phyloP scores from a whole-genome alignment of 2,888 invertebrate species.

The Nymphalis c-album region DNA sequence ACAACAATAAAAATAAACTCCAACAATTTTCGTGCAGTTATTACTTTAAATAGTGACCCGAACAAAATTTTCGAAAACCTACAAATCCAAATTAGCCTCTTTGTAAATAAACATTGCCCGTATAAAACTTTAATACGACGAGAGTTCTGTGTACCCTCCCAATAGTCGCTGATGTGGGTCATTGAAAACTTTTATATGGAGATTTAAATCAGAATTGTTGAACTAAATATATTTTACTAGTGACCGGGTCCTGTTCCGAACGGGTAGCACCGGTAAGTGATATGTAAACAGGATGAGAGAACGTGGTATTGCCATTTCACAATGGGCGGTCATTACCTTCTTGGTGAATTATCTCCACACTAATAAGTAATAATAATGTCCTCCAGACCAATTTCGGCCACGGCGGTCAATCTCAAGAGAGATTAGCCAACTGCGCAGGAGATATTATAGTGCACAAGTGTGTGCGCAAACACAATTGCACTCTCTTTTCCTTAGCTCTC shows the following conservation, averaged over 20 bases:
- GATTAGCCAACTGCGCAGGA: no score
- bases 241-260: not conserved
- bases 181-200: conserved; percentile 2
- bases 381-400: no score
- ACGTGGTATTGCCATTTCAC: no score
- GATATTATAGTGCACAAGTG: no score
- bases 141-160: not conserved
- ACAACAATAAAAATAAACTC: not conserved
- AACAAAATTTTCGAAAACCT: not conserved
- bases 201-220: not conserved
- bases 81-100: conserved; percentile 1
- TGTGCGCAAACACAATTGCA: no score
- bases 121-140: conserved; percentile 10
- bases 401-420: no score
- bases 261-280: no score
- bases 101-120: conserved; percentile 6
- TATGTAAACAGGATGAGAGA: no score
- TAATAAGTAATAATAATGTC: no score
- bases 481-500: no score
- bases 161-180: not conserved
- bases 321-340: no score
- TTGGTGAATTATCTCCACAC: no score
- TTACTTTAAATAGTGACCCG: not conserved
- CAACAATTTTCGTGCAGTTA: not conserved
- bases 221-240: not conserved